Percentiles rank a stretch among this genome's conserved stretches.
Evolutionary conservation across 2,888 invertebrate species (phyloP).

Genomic region (Meta bourneti): DNA sequence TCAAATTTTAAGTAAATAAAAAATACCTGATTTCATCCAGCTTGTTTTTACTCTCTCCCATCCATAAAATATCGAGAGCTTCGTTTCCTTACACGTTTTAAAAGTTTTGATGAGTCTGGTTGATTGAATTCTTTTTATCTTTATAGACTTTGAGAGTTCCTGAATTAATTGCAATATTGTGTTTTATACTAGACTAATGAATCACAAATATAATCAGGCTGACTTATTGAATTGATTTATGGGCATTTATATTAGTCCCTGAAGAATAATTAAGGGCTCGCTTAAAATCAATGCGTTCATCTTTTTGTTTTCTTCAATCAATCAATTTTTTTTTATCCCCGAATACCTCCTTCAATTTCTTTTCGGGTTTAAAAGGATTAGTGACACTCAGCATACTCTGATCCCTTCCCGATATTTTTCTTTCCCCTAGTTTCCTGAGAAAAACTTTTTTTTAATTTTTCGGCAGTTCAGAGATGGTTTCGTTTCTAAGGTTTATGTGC

Average conservation of each 20-base stretch:
- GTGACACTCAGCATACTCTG: background rate
- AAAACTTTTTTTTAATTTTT: background rate
- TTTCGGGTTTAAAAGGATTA: slow-evolving; percentile 24
- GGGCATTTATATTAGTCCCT: background rate
- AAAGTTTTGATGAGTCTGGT: background rate
- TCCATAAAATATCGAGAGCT: background rate
- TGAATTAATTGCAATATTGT: background rate
- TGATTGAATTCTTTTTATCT: background rate
- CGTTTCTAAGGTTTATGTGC: too few relatives aligned
- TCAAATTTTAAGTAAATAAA: background rate
- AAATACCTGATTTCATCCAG: background rate
- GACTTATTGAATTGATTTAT: slow-evolving; percentile 24
- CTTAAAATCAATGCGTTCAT: slow-evolving; percentile 3
- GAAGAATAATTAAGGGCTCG: slow-evolving; percentile 20
- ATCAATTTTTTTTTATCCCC: slow-evolving; percentile 1
- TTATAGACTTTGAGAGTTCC: background rate
- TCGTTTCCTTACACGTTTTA: background rate
- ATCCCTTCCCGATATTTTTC: background rate
- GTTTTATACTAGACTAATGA: background rate
- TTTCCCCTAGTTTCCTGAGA: background rate
- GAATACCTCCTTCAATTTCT: background rate
- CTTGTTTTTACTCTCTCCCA: background rate
- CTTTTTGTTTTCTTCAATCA: slow-evolving; percentile 14
- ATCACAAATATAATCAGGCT: slow-evolving; percentile 17
- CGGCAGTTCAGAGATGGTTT: too few relatives aligned